These are phyloP conservation scores for Ethmia dodecea DNA, from an alignment of 2,888 invertebrate species.

Conservation along the genomic window DNA sequence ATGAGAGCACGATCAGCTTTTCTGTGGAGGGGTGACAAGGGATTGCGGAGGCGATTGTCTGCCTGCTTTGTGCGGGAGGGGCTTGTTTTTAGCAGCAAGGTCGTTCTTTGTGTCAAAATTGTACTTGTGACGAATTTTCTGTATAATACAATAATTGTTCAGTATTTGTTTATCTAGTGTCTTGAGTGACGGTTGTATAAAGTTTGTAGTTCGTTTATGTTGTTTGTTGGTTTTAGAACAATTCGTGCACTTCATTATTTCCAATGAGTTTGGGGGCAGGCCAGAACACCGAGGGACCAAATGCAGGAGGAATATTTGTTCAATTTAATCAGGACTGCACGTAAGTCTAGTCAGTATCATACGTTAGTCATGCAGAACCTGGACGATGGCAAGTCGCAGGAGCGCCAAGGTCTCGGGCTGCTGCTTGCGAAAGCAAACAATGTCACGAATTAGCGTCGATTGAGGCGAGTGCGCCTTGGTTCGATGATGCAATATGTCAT, in stretches of 20 bases:
- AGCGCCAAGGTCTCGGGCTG: conserved; percentile 22
- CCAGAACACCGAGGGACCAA: conserved; percentile 84
- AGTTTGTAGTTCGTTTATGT: conserved; percentile 54
- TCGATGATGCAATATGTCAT: conserved; percentile 68
- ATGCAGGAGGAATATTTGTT: conserved; percentile 93
- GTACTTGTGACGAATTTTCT: conserved; percentile 58
- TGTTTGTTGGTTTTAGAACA: conserved; percentile 47
- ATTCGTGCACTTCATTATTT: conserved; percentile 70
- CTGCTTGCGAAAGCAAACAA: conserved; percentile 35
- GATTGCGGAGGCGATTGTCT: conserved; percentile 24
- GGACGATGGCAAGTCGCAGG: not conserved
- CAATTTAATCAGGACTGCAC: conserved; percentile 99
- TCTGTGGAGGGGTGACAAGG: conserved; percentile 12
- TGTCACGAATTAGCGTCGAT: conserved; percentile 30
- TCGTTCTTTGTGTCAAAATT: conserved; percentile 81
- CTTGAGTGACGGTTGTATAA: conserved; percentile 51
- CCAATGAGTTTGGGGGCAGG: conserved; percentile 92
- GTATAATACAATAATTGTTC: conserved; percentile 51
- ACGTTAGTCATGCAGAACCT: not conserved
- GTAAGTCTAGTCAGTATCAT: conserved; percentile 82
- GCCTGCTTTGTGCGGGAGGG: conserved; percentile 48
- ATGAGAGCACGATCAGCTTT: conserved; percentile 3
- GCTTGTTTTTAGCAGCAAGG: conserved; percentile 78
- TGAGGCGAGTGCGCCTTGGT: conserved; percentile 12
- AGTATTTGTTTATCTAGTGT: conserved; percentile 45